Conservation (phyloP, 1,140 invertebrate species). For the Adelges cooleyi region DNA sequence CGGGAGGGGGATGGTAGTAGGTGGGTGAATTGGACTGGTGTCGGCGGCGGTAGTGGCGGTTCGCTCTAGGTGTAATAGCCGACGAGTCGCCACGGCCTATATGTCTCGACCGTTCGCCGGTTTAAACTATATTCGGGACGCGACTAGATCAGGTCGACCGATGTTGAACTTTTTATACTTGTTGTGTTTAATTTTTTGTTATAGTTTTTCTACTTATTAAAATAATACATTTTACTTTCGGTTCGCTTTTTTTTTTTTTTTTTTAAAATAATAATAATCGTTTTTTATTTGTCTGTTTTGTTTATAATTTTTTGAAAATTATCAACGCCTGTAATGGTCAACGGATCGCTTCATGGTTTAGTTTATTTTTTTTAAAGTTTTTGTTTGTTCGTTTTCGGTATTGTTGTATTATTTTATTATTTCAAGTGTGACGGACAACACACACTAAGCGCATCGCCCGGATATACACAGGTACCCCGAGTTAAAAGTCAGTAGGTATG, state of each 20-base stretch:
- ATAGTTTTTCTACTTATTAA: neutral
- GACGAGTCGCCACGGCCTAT: constrained; percentile 18
- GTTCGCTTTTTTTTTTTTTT: too few species aligned
- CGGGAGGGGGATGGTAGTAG: neutral
- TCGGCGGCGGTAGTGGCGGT: neutral
- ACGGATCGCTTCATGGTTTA: neutral
- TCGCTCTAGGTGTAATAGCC: constrained; percentile 26
- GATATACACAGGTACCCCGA: neutral
- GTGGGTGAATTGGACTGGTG: neutral
- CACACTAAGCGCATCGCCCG: neutral
- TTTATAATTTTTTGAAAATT: too few species aligned
- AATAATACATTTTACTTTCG: too few species aligned
- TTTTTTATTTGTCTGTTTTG: too few species aligned
- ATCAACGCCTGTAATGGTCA: too few species aligned
- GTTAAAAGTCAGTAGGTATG: neutral
- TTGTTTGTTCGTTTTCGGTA: neutral
- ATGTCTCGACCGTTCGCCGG: constrained; percentile 24
- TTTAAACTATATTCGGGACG: constrained; percentile 19
- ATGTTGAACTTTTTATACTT: neutral
- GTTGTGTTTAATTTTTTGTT: constrained; percentile 1
- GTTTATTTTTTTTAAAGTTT: neutral
- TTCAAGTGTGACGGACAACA: neutral
- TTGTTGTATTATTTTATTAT: constrained; percentile 8
- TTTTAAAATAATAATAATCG: too few species aligned
- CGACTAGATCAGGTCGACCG: constrained; percentile 24